Evolutionary conservation across 2,888 invertebrate species (phyloP), one percentile per base, ranked within the genome.

Genomic region (Drosophila mimetica): DNA sequence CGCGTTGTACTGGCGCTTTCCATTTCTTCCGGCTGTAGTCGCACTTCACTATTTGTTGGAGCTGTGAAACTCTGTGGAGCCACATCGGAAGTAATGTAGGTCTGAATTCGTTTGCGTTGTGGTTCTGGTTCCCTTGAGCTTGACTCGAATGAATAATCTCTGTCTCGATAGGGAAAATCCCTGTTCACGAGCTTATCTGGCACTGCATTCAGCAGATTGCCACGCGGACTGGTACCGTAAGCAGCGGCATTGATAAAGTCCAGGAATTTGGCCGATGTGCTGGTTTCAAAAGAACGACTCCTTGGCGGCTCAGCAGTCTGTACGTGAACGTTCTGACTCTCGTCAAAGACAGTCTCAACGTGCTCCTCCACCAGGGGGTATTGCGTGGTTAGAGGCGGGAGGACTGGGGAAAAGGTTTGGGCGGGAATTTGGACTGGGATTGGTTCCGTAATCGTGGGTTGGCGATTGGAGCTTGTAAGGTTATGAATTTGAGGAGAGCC

Each of bases 31-130:
- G 13, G 30, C 0, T 59, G 18, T 76, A 91, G 82, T 69, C 28
- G 11, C 25, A 57, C 36, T 3, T 8, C 55, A 0, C 37, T 32
- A 30, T 88, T 89, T 72, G 91, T 83, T 3, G 79, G 92, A 80
- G 90, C 86, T 52, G 88, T 88, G 83, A 93, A 93, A 78, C 92
- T 92, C 88, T 92, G 91, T 42, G 91, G 91, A 87, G 88, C 84
- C 2, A 89, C 75, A 51, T 92, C 92, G 74, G 93, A 91, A 2
- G 90, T 72, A 4, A 92, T 82, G 59, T 83, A 92, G 54, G 75
- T 90, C 59, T 89, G 86, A 32, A 92, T 89, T 36, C 89, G 88
- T 32, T 89, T 88, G 8, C 78, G 72, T 58, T 81, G 84, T n/a
- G 65, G 61, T 16, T 74, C 74, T 4, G 36, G 22, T 2, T 69